phyloP scores from a whole-genome alignment of 1,140 invertebrate species.

The Aradophagus sp. region DNA sequence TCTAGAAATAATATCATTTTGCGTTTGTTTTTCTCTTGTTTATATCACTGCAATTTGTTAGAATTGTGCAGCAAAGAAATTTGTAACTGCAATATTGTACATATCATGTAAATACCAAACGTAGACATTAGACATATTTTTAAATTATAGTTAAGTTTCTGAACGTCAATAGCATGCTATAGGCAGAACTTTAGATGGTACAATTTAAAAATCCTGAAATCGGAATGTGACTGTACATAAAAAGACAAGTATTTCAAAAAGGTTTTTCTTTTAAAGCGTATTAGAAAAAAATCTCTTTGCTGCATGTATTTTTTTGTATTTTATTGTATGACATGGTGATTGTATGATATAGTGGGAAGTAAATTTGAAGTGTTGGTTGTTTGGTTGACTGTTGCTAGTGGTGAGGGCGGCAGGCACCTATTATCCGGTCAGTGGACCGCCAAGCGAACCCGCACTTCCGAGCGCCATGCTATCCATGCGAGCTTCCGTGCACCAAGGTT shows the following conservation, averaged over 20 bases:
- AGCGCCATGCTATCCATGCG: constrained; percentile 76
- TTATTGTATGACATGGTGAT: constrained; percentile 61
- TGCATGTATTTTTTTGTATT: constrained; percentile 57
- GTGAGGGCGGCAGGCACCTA: constrained; percentile 95
- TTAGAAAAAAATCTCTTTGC: constrained; percentile 59
- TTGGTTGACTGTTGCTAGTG: constrained; percentile 84
- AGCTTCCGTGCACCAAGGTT: constrained; percentile 76
- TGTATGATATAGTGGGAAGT: constrained; percentile 67
- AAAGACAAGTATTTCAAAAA: constrained; percentile 8
- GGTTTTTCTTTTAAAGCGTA: too few species aligned
- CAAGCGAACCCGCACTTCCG: constrained; percentile 75
- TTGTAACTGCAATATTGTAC: constrained; percentile 39
- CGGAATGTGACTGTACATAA: constrained; percentile 5
- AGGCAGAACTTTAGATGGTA: background rate
- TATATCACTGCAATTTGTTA: too few species aligned
- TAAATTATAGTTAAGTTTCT: constrained; percentile 2
- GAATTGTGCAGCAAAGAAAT: constrained; percentile 43
- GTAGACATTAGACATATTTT: constrained; percentile 9
- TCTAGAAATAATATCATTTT: too few species aligned
- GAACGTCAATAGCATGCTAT: constrained; percentile 24
- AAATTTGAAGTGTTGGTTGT: constrained; percentile 76
- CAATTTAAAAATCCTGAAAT: constrained; percentile 4
- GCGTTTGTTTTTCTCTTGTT: constrained; percentile 24
- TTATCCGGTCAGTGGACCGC: constrained; percentile 89
- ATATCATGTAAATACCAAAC: constrained; percentile 24